Evolutionary conservation across 2,888 invertebrate species (phyloP), one percentile per base, ranked within the genome.

Genomic region (Drosophila kanekoi): DNA sequence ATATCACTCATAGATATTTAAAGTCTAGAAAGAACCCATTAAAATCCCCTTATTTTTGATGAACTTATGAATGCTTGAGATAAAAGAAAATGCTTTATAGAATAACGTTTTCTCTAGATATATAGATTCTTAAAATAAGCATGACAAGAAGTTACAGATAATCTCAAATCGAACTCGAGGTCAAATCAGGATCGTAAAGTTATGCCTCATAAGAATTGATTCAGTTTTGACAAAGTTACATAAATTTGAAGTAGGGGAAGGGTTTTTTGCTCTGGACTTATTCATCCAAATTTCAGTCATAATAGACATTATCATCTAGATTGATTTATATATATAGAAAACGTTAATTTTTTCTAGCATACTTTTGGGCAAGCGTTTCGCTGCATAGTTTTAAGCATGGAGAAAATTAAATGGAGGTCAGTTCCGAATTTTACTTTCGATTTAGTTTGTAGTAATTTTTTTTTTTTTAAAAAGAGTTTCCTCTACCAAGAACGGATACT

Each of bases 311-410:
- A n/a, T 5, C n/a, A 37, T 37, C 23, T 23, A 23, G 23, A 23
- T 8, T 23, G 6, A 6, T 23, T 23, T 6, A 6, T 6, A 0
- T 23, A 23, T 23, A 23, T 6, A 23, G 23, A 5, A 23, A 23
- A 8, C 23, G 2, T 8, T 6, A 6, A 23, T 10, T 11, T 44
- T 35, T 23, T 1, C 2, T 51, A 58, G 65, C 65, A 65, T 65
- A 65, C 65, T 41, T 65, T 53, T 35, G 3, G 45, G 64, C 45
- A 33, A 51, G 10, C 4, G 13, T 53, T 20, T 11, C 48, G 18
- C 48, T n/a, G 45, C 16, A 40, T 61, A 60, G 2, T 60, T 58
- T 40, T 20, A 8, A 18, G 33, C 56, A 28, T 57, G 16, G 4
- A n/a, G 14, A 18, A 48, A 48, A 40, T 32, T 14, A 13, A 33